Evolutionary conservation across 2,113 vertebrate species (phyloP).

Genomic region (Hoplias malabaricus): DNA sequence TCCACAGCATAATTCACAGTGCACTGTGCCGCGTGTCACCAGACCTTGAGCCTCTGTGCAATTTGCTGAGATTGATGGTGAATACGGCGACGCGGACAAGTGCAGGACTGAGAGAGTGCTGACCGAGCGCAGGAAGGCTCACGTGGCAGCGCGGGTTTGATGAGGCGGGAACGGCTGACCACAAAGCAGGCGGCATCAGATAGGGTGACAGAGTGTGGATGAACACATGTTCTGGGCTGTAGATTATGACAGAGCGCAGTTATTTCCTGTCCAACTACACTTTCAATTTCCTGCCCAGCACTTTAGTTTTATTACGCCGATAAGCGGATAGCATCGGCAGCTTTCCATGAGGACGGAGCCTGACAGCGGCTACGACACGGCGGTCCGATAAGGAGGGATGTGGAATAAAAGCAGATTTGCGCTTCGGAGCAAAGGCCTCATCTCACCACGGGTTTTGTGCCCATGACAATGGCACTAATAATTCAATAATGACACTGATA

Average conservation of each 20-base stretch:
- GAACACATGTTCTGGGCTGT: slow-evolving; percentile 91
- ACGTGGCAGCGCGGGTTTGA: neutral
- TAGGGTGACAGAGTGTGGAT: slow-evolving; percentile 77
- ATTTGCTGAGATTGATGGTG: slow-evolving; percentile 11
- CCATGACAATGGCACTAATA: slow-evolving; percentile 39
- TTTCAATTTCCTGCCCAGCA: slow-evolving; percentile 96
- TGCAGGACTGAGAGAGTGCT: slow-evolving; percentile 14
- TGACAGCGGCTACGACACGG: slow-evolving; percentile 39
- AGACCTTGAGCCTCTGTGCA: neutral
- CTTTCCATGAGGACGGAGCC: slow-evolving; percentile 68
- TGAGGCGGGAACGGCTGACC: slow-evolving; percentile 58
- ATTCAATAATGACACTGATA: slow-evolving; percentile 24
- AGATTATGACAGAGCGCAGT: slow-evolving; percentile 97
- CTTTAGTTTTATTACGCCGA: slow-evolving; percentile 82
- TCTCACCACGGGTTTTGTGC: slow-evolving; percentile 3
- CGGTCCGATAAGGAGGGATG: slow-evolving; percentile 35
- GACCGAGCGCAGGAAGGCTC: slow-evolving; percentile 21
- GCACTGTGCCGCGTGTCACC: neutral
- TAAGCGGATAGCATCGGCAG: slow-evolving; percentile 80
- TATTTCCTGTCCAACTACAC: slow-evolving; percentile 98
- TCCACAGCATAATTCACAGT: neutral
- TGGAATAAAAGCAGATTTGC: slow-evolving; percentile 38
- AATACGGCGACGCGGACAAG: neutral
- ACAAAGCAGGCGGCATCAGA: slow-evolving; percentile 76
- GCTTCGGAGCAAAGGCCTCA: neutral